These are phyloP conservation scores for Tribolium freemani DNA, from an alignment of 2,888 invertebrate genomes.

Conservation along the genomic window DNA sequence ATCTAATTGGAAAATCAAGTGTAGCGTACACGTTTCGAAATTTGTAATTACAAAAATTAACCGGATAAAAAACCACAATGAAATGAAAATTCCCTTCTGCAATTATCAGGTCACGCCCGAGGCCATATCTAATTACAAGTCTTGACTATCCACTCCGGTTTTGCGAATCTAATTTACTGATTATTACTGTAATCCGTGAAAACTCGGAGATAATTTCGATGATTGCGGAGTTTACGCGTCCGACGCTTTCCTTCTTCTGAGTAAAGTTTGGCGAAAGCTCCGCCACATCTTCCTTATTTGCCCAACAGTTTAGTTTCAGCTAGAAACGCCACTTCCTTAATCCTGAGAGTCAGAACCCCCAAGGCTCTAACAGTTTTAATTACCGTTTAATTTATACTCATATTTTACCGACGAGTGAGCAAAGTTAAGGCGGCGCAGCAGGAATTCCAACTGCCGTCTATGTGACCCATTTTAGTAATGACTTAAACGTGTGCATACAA, in stretches of 20 bases:
- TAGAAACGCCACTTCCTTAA: conserved; percentile 31
- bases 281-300: conserved; percentile 29
- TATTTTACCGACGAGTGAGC: conserved; percentile 15
- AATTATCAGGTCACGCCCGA: conserved; percentile 12
- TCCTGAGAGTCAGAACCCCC: conserved; percentile 23
- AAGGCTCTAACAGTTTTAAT: conserved; percentile 31
- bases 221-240: conserved; percentile 20
- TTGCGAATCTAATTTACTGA: conserved; percentile 25
- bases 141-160: conserved; percentile 14
- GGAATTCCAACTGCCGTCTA: background rate
- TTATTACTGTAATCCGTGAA: conserved; percentile 32
- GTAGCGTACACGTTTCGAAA: background rate
- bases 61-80: background rate
- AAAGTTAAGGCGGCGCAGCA: background rate
- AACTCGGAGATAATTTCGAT: conserved; percentile 29
- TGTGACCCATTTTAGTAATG: background rate
- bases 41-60: background rate
- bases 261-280: conserved; percentile 7
- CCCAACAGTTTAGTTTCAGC: conserved; percentile 32
- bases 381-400: conserved; percentile 36
- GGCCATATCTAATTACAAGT: conserved; percentile 10
- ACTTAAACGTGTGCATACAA: background rate
- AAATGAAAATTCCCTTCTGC: conserved; percentile 1
- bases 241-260: conserved; percentile 12
- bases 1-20: conserved; percentile 5